Evolutionary conservation across 1,140 invertebrate species (phyloP).

Genomic region (Zeugodacus cucurbitae): DNA sequence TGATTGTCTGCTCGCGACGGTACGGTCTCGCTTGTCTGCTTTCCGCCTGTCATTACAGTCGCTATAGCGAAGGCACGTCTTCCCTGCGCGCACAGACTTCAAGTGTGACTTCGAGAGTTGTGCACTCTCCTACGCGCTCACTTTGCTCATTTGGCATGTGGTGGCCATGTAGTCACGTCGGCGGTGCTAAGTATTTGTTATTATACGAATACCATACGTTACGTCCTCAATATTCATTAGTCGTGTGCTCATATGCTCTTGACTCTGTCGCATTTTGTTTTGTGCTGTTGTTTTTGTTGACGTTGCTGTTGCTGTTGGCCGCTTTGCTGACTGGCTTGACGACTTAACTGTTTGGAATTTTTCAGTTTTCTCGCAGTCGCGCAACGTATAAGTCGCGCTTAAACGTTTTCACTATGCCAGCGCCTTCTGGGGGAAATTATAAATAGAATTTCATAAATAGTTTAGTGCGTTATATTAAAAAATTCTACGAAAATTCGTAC

Average conservation of each 20-base stretch:
- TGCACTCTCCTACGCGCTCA: not conserved
- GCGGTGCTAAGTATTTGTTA: not conserved
- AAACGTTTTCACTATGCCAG: not conserved
- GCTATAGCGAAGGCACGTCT: not conserved
- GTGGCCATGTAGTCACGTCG: not conserved
- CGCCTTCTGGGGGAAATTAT: not conserved
- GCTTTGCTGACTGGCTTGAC: not conserved
- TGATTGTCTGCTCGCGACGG: not conserved
- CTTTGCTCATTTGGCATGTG: not conserved
- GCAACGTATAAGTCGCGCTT: conserved; percentile 24
- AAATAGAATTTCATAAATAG: not conserved
- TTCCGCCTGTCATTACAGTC: not conserved
- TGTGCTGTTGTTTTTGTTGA: not conserved
- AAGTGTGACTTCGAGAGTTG: not conserved
- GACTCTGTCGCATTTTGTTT: not conserved
- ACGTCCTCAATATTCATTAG: not conserved
- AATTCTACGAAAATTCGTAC: not conserved
- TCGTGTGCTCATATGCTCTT: not conserved
- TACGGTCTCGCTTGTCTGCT: not conserved
- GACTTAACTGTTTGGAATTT: not conserved
- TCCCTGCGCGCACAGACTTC: not conserved
- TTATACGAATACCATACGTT: not conserved
- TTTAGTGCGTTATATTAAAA: not conserved
- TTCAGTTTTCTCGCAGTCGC: conserved; percentile 34
- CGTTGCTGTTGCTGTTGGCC: not conserved